Conservation (phyloP, 92 coral and sea anemone species). For the Metridium senile region DNA sequence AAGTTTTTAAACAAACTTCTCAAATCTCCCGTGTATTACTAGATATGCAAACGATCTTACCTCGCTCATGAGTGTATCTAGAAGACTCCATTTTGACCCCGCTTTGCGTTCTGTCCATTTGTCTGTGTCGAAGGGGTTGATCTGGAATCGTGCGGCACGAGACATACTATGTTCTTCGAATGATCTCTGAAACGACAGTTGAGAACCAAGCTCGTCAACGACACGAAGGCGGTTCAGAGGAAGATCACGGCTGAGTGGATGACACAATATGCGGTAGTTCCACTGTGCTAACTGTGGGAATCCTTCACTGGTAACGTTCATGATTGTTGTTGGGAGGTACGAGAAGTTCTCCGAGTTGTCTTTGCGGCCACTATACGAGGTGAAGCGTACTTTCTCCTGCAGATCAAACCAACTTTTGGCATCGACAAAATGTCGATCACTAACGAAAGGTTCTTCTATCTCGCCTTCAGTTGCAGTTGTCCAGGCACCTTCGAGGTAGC, state of each 20-base stretch:
- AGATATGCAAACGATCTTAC: constrained; percentile 6
- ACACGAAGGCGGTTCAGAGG: constrained; percentile 67
- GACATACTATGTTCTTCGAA: constrained; percentile 45
- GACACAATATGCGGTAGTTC: constrained; percentile 75
- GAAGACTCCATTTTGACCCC: constrained; percentile 37
- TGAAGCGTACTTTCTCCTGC: constrained; percentile 73
- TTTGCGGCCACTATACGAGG: constrained; percentile 76
- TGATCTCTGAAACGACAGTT: constrained; percentile 33
- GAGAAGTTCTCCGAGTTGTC: constrained; percentile 72
- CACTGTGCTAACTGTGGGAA: constrained; percentile 66
- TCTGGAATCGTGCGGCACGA: constrained; percentile 72
- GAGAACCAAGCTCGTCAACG: constrained; percentile 56
- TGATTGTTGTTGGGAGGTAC: constrained; percentile 71
- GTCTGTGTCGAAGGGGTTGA: constrained; percentile 60
- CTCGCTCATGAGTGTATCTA: constrained; percentile 64
- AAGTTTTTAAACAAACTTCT: no score
- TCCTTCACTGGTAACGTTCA: constrained; percentile 42
- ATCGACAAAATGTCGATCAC: constrained; percentile 81
- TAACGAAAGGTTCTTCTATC: constrained; percentile 70
- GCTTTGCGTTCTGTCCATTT: neutral
- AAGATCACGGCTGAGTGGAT: constrained; percentile 67
- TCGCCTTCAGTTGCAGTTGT: constrained; percentile 49
- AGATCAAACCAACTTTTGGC: constrained; percentile 74
- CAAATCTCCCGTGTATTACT: no score
- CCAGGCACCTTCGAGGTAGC: constrained; percentile 83